A percentile compares a stretch with the other conserved stretches of the same genome.
Conservation (phyloP, 2,113 vertebrate genomes). For the Tylochromis polylepis region DNA sequence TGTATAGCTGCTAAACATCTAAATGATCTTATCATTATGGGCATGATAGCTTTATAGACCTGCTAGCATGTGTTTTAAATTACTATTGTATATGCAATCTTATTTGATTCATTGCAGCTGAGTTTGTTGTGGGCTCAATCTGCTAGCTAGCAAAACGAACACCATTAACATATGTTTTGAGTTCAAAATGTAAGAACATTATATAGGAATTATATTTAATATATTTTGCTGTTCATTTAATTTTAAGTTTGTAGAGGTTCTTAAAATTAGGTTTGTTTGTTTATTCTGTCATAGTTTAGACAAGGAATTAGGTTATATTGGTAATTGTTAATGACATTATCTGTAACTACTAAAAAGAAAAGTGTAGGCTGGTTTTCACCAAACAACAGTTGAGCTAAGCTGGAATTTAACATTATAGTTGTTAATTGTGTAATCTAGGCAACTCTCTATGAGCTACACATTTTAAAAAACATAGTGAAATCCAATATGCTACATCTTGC, state of each 20-base stretch:
- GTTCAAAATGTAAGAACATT: not conserved
- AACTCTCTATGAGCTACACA: not conserved
- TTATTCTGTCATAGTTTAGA: not conserved
- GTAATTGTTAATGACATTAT: not conserved
- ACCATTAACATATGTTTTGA: not conserved
- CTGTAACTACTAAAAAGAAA: not conserved
- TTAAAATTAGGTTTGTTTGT: not conserved
- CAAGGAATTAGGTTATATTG: not conserved
- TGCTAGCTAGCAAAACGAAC: not conserved
- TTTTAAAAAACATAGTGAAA: not conserved
- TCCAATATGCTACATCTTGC: not conserved
- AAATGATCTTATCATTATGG: not conserved
- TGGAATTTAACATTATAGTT: not conserved
- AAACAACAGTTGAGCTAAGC: not conserved
- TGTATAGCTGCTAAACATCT: not conserved
- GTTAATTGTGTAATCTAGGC: not conserved
- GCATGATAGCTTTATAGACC: not conserved
- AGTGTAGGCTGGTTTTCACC: not conserved
- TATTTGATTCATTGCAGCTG: not conserved
- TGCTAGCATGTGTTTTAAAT: not conserved
- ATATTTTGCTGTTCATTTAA: not conserved
- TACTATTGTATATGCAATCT: not conserved
- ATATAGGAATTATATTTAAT: not conserved
- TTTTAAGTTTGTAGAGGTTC: not conserved
- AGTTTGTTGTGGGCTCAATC: not conserved